Evolutionary conservation across 1,140 invertebrate species (phyloP), one percentile per base, ranked within the genome.

Genomic region (Drosophila obscura): DNA sequence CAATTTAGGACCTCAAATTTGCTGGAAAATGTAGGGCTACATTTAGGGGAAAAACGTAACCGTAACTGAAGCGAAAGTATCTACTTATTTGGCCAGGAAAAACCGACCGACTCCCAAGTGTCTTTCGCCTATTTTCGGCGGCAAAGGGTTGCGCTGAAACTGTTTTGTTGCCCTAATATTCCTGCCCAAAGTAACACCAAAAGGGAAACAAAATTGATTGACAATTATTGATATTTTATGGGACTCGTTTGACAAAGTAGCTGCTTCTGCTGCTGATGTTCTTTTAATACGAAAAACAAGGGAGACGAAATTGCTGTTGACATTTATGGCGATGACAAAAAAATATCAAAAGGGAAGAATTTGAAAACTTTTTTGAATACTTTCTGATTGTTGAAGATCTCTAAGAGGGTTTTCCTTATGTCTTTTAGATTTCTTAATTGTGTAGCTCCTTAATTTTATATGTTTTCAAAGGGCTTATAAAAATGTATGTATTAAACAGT

Each of bases 171-270:
- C 35, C 11, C 35, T 4, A 22, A 49, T 62, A 51, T 41, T 13
- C 24, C 41, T 31, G 8, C 46, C 39, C 24, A 35, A 11, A 60
- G 9, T 26, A 56, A 68, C 64, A 39, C 48, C 56, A 43, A 26
- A 52, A 31, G 22, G 39, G 43, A 52, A 63, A 46, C 22, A 43
- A 53, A 77, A 63, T 67, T 80, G 73, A 74, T 74, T 77, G 82
- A 77, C 81, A 80, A 74, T 77, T 77, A 81, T 77, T 85, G 77
- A 63, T 80, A 66, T 80, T 84, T 84, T 73, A 84, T 80, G 64
- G 66, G 67, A 43, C 46, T 52, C 44, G 44, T 59, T 69, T 28
- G 41, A 15, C 24, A 52, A 74, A 77, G 61, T 71, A 41, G 43
- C 31, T 35, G 31, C 9, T 35, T 9, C 31, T 35, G 31, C 35